A percentile compares a stretch with the other conserved stretches of the same genome.
phyloP scores from a whole-genome alignment of 2,888 invertebrate species.

The Busseola fusca region DNA sequence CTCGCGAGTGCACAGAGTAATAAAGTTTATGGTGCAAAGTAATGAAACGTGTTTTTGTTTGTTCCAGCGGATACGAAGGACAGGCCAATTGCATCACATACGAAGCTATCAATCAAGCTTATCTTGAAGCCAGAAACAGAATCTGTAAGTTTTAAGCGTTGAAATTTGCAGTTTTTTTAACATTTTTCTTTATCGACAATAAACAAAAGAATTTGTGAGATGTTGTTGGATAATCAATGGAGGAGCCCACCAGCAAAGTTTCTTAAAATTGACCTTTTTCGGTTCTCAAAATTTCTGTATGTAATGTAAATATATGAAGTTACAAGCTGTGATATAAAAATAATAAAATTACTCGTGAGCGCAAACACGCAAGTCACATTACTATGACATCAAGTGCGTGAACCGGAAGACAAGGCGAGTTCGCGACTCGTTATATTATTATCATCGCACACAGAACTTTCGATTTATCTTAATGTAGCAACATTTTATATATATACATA shows the following conservation, averaged over 20 bases:
- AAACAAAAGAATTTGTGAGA: not conserved
- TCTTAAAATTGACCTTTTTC: slow-evolving; percentile 5
- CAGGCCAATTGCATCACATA: slow-evolving; percentile 96
- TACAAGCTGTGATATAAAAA: slow-evolving; percentile 19
- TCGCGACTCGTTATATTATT: slow-evolving; percentile 32
- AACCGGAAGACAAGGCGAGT: slow-evolving; percentile 48
- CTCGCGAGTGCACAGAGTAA: slow-evolving; percentile 8
- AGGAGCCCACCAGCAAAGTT: not conserved
- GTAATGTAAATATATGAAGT: slow-evolving; percentile 10
- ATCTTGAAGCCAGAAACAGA: slow-evolving; percentile 95
- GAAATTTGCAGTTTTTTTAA: slow-evolving; percentile 1
- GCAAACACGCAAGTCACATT: slow-evolving; percentile 52
- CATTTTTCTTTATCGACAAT: slow-evolving; percentile 11
- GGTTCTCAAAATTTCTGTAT: slow-evolving; percentile 17
- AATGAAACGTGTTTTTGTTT: slow-evolving; percentile 64
- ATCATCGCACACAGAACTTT: slow-evolving; percentile 26
- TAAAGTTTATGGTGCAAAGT: slow-evolving; percentile 32
- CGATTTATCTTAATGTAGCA: slow-evolving; percentile 33
- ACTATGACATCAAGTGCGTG: slow-evolving; percentile 47
- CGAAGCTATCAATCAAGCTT: slow-evolving; percentile 96
- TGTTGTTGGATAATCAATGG: slow-evolving; percentile 10
- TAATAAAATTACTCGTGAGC: slow-evolving; percentile 25
- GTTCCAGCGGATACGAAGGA: slow-evolving; percentile 91
- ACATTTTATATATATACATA: slow-evolving; percentile 30
- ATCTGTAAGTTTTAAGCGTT: slow-evolving; percentile 91